Base-by-base conservation (phyloP, 2,113 vertebrate species). In the Bucco capensis region DNA sequence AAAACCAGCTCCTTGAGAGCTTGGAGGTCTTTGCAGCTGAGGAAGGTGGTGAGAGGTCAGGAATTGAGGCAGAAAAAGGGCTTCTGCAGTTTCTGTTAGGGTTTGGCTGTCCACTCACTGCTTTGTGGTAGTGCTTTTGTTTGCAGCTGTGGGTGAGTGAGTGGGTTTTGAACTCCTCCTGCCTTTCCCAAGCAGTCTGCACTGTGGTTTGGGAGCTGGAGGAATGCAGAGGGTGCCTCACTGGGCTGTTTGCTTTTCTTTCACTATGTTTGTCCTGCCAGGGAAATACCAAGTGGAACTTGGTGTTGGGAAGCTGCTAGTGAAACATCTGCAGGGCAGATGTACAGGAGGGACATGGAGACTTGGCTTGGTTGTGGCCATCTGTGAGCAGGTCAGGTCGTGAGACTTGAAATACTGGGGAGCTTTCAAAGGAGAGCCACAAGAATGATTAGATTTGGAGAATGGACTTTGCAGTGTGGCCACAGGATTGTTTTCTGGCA, bases 231-330 rank as follows among this genome's bases (percentile, higher is more conserved):
- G 51, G 44, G 51, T 71, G 46, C 57, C 69, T 2, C 0, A 3
- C 15, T 10, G 44, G 49, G 19, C 49, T 64, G 53, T 75, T 89
- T 51, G 64, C 42, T 91, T 57, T 88, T 37, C 50, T 70, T 72
- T 27, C 0, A 0, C 46, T 0, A 0, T 30, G 30, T 66, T 58
- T 83, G 56, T 60, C 47, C 54, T 78, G 69, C 80, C 83, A 57
- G 53, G 69, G 65, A 73, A 90, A 74, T 60, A 49, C 65, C 56
- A 24, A 38, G 19, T 30, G 30, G 61, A 64, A 6, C 28, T 31
- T 22, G 46, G 23, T 44, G 46, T 49, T 47, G 50, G 78, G 66
- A 74, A 67, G 57, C 76, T 77, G 27, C 83, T 71, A 3, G 57
- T n/a, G 83, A 23, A 83, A 78, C 66, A 67, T 81, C 83, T 84